A percentile compares a stretch with the other conserved stretches of the same genome.
phyloP scores from a whole-genome alignment of 92 coral and sea anemone genomes.

The Porites divaricata region DNA sequence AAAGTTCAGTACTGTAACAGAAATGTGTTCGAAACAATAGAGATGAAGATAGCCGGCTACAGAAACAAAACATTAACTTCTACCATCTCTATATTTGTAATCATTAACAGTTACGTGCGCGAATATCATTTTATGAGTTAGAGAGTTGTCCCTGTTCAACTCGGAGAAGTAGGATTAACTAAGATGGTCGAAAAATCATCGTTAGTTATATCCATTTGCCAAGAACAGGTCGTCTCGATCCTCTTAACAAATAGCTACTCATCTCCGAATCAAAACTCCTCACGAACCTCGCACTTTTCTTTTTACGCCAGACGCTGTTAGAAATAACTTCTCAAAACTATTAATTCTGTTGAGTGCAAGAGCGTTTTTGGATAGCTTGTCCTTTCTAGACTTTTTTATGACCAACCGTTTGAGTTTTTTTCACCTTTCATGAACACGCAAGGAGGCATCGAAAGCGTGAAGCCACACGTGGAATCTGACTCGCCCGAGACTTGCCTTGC shows the following conservation, averaged over 20 bases:
- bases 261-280: constrained; percentile 3
- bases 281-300: background rate
- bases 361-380: too few species aligned
- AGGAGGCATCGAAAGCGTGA: too few species aligned
- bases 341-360: too few species aligned
- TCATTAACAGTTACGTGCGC: background rate
- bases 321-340: background rate
- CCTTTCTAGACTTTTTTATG: too few species aligned
- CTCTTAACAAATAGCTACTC: background rate
- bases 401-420: too few species aligned
- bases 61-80: background rate
- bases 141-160: background rate
- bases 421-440: too few species aligned
- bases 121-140: background rate
- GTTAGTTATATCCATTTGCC: background rate
- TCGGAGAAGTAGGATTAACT: background rate
- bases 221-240: background rate
- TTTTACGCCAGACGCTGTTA: background rate
- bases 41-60: background rate
- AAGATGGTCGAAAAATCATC: background rate
- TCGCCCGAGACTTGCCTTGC: too few species aligned
- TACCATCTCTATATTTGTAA: background rate
- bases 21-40: background rate
- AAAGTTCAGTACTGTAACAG: background rate
- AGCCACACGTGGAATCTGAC: too few species aligned